Conservation (phyloP, 2,113 vertebrate genomes). For the Hydrolagus affinis region DNA sequence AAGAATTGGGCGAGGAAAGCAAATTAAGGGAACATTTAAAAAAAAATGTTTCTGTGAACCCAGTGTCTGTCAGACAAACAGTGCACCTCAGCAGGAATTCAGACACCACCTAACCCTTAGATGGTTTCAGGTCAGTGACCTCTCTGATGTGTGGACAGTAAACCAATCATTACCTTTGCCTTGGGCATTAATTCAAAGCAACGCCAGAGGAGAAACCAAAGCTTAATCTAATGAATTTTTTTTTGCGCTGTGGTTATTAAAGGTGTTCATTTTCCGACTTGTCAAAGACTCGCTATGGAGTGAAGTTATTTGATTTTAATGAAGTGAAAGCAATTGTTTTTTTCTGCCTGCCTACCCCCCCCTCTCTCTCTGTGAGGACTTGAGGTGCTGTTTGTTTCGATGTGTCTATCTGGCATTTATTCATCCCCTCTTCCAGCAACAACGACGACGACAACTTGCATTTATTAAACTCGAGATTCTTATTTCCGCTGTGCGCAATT, state of each 20-base stretch:
- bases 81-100: neutral
- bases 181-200: neutral
- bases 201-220: neutral
- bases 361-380: neutral
- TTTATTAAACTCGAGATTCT: too few relatives aligned
- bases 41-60: too few relatives aligned
- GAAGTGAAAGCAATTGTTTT: neutral
- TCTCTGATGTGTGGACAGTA: neutral
- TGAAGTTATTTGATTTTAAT: neutral
- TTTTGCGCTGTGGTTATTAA: neutral
- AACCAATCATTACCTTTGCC: neutral
- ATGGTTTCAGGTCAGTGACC: neutral
- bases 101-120: neutral
- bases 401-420: too few relatives aligned
- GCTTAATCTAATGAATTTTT: constrained; percentile 2
- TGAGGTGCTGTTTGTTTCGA: too few relatives aligned
- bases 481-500: too few relatives aligned
- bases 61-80: neutral
- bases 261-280: constrained; percentile 16
- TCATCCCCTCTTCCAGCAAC: too few relatives aligned
- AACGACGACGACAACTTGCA: too few relatives aligned
- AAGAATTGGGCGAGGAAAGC: neutral
- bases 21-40: neutral
- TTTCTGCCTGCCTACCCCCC: too few relatives aligned
- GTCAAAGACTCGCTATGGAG: constrained; percentile 1